These are phyloP conservation scores for Morphnarchus princeps DNA, from an alignment of 2,113 vertebrate species.

Conservation along the genomic window DNA sequence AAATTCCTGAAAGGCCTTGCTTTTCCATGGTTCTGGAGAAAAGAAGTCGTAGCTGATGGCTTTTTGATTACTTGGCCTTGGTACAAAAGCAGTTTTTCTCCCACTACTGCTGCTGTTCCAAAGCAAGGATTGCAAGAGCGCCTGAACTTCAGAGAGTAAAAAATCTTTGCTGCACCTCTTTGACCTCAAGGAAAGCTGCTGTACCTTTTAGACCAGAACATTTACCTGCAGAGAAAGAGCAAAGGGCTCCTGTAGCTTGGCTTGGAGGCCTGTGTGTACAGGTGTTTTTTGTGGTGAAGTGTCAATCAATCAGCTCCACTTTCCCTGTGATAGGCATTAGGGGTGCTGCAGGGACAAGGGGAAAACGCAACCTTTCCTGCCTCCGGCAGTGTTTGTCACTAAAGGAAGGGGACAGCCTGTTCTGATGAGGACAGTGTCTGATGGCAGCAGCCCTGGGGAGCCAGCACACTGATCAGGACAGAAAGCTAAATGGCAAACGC, in stretches of 20 bases:
- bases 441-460: background rate
- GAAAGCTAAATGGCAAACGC: background rate
- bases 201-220: background rate
- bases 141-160: background rate
- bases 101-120: background rate
- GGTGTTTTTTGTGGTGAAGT: background rate
- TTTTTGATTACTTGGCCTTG: background rate
- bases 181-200: background rate
- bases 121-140: background rate
- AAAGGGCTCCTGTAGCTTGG: fast-evolving
- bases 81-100: background rate
- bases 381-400: background rate
- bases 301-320: fast-evolving
- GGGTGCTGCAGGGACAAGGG: background rate
- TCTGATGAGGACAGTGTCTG: background rate
- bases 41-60: background rate
- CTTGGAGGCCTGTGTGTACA: fast-evolving
- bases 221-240: background rate
- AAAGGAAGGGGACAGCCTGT: background rate
- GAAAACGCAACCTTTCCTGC: background rate
- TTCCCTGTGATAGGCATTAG: fast-evolving
- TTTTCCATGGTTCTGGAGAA: background rate
- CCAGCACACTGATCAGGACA: background rate
- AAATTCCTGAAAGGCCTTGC: background rate
- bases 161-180: background rate